phyloP scores from a whole-genome alignment of 2,888 invertebrate species.

The Lepidochitona cinerea region DNA sequence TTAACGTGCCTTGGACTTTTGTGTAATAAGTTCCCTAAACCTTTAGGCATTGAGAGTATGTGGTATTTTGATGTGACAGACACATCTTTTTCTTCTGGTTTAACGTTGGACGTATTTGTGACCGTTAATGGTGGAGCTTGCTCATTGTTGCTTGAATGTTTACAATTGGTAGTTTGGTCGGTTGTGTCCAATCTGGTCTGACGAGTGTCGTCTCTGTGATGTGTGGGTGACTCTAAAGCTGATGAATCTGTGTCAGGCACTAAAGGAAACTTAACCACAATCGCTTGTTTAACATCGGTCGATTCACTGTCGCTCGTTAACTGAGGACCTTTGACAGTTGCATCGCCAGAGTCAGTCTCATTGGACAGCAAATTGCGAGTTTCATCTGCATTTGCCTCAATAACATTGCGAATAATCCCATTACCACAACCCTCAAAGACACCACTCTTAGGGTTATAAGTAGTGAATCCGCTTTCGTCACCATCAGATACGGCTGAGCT shows the following conservation, averaged over 20 bases:
- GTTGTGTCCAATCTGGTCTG: not conserved
- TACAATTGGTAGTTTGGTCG: not conserved
- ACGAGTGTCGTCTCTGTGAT: not conserved
- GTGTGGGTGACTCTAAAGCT: not conserved
- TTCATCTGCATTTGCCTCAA: constrained; percentile 28
- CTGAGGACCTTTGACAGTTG: constrained; percentile 7
- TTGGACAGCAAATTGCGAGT: constrained; percentile 41
- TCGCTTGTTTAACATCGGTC: constrained; percentile 9
- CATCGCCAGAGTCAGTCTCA: constrained; percentile 41
- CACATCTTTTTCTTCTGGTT: not conserved
- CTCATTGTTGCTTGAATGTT: not conserved
- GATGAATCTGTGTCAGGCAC: constrained; percentile 36
- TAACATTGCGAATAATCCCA: not conserved
- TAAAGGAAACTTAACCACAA: constrained; percentile 12
- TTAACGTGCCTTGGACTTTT: not conserved
- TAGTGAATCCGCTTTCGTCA: constrained; percentile 7
- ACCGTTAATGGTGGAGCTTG: not conserved
- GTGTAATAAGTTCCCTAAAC: constrained; percentile 6
- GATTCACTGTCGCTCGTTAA: constrained; percentile 13
- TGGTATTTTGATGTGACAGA: not conserved
- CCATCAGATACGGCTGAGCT: not conserved
- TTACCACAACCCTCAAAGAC: not conserved
- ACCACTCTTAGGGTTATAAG: constrained; percentile 6
- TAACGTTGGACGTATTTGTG: not conserved
- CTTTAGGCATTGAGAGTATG: constrained; percentile 1